These are phyloP conservation scores for Brienomyrus brachyistius DNA, from an alignment of 2,113 vertebrate genomes.

Conservation along the genomic window DNA sequence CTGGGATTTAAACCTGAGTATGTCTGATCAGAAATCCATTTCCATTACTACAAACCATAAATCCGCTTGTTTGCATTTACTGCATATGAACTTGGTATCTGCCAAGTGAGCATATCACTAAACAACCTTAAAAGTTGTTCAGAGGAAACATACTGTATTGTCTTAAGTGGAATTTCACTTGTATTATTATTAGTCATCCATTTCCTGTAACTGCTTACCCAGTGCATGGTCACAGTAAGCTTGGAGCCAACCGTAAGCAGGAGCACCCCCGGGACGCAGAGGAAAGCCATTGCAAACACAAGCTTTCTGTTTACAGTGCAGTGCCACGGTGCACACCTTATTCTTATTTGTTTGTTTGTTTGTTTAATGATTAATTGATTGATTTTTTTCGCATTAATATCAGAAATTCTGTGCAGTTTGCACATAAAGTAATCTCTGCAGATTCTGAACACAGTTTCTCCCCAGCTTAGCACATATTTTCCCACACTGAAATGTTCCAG, in stretches of 20 bases:
- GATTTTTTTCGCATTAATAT: background rate
- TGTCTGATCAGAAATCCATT: slow-evolving; percentile 1
- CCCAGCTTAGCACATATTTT: background rate
- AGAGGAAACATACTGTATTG: background rate
- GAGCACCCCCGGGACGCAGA: background rate
- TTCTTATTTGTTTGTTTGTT: background rate
- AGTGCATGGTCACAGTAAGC: background rate
- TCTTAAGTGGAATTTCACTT: background rate
- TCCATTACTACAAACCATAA: background rate
- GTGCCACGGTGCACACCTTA: background rate
- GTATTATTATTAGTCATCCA: background rate
- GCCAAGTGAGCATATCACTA: background rate
- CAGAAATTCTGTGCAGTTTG: background rate
- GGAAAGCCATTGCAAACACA: background rate
- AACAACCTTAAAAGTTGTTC: background rate
- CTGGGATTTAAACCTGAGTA: background rate
- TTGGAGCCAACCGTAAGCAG: background rate
- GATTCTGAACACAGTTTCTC: background rate
- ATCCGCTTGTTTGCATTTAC: background rate
- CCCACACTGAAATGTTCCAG: background rate
- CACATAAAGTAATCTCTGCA: background rate
- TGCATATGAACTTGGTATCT: background rate
- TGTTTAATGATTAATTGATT: background rate
- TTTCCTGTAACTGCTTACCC: background rate
- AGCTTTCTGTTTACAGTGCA: background rate